Percentiles rank a stretch among this genome's conserved stretches.
Evolutionary conservation across 2,888 invertebrate species (phyloP).

Genomic region (Temnothorax ravouxi): DNA sequence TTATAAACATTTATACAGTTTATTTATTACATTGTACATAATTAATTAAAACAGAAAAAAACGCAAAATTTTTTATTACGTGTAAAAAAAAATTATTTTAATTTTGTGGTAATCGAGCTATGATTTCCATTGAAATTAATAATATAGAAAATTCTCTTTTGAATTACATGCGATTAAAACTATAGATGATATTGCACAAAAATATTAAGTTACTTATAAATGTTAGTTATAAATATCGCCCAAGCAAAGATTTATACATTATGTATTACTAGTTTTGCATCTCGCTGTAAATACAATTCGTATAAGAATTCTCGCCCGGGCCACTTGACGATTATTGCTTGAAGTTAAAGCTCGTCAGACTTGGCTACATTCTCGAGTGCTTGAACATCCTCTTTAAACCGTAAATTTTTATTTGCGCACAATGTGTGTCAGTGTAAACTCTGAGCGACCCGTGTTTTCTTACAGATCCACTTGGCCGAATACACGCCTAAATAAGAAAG

Average conservation of each 20-base stretch:
- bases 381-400: slow-evolving; percentile 31
- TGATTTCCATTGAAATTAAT: background rate
- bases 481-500: slow-evolving; percentile 52
- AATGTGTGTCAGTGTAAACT: slow-evolving; percentile 23
- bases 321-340: slow-evolving; percentile 35
- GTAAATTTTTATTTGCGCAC: slow-evolving; percentile 63
- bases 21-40: background rate
- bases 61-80: background rate
- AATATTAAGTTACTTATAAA: background rate
- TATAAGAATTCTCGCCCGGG: slow-evolving; percentile 8
- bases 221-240: background rate
- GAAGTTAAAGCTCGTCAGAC: slow-evolving; percentile 35
- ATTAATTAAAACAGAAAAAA: background rate
- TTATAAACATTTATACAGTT: background rate
- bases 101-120: background rate
- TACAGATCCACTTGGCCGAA: slow-evolving; percentile 48
- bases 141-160: background rate
- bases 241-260: slow-evolving; percentile 21
- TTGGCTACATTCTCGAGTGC: slow-evolving; percentile 35
- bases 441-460: slow-evolving; percentile 51
- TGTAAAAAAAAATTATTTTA: background rate
- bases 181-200: background rate
- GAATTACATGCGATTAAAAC: background rate
- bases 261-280: slow-evolving; percentile 39
- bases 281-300: background rate